Base-by-base conservation (phyloP, 1,140 invertebrate genomes). In the Aricia agestis region DNA sequence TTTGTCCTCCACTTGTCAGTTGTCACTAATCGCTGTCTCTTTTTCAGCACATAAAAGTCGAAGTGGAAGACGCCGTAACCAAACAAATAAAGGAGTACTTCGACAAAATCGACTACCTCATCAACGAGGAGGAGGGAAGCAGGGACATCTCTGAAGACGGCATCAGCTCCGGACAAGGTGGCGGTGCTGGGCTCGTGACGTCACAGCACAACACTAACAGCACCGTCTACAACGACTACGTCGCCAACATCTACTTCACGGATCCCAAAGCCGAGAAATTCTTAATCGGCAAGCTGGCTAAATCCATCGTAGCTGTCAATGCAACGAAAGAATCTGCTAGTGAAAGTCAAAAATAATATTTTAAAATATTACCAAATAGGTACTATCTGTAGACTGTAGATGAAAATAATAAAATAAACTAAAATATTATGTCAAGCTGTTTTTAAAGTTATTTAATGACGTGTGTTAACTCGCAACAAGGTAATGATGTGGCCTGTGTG, bases 1-100 rank as follows among this genome's bases (percentile, higher is more conserved):
- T 2, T 5, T 4, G 6, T 5, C 6, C 6, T 36, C 36, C 36
- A 36, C 36, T 5, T 36, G 36, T 36, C 36, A 36, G 0, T 66
- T 25, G 25, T 25, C n/a, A n/a, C n/a, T n/a, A 6, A 66, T 52
- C 6, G 45, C 9, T 1, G 11, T 45, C 11, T 18, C 17, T 18
- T 11, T 68, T 18, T 11, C 67, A 68, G 67, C 45, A 68, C 19
- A 68, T 68, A 25, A 19, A 68, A 68, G 19, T 7, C 19, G 11
- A 31, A 13, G 67, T 68, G 1, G 52, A 52, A 15, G 67, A 19
- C 15, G 67, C 45, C 45, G 67, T 68, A 11, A 32, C 18, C n/a
- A 57, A 58, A 17, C 67, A 68, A 58, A 6, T 68, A 25, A 31
- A 31, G 15, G 67, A 68, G 4, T 15, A 52, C 25, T 42, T 42